Conservation (phyloP, 2,113 vertebrate species). For the Actenoides lindsayi region DNA sequence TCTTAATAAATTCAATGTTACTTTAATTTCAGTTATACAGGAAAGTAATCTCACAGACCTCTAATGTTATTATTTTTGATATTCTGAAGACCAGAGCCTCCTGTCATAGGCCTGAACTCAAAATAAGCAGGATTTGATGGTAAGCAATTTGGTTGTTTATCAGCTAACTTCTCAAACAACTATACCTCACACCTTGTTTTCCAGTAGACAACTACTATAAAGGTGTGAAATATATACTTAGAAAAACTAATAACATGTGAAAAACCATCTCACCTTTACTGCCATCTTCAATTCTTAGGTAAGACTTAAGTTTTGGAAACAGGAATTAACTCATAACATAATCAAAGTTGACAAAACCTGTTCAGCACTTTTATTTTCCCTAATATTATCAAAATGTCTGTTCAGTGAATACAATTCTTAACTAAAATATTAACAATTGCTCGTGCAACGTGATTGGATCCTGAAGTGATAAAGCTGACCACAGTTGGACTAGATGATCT, state of each 20-base stretch:
- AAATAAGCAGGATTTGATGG: not conserved
- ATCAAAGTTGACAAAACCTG: not conserved
- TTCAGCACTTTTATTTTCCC: not conserved
- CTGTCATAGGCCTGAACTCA: not conserved
- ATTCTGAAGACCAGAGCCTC: not conserved
- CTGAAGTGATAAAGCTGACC: not conserved
- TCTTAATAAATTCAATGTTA: not conserved
- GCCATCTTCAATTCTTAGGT: not conserved
- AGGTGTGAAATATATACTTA: not conserved
- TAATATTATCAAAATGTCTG: not conserved
- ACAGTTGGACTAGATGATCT: not conserved
- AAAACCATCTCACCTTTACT: not conserved
- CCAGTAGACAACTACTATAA: not conserved
- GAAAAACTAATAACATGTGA: not conserved
- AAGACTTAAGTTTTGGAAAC: not conserved
- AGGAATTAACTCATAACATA: not conserved
- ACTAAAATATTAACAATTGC: not conserved
- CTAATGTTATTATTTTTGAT: not conserved
- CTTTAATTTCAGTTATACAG: not conserved
- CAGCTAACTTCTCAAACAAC: not conserved
- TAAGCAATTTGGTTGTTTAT: not conserved
- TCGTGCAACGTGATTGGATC: not conserved
- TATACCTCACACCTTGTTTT: not conserved
- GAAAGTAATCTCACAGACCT: not conserved
- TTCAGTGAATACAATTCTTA: not conserved